Evolutionary conservation across 2,797 vertebrate species (phyloP).

Genomic region (Sebastes jordani): DNA sequence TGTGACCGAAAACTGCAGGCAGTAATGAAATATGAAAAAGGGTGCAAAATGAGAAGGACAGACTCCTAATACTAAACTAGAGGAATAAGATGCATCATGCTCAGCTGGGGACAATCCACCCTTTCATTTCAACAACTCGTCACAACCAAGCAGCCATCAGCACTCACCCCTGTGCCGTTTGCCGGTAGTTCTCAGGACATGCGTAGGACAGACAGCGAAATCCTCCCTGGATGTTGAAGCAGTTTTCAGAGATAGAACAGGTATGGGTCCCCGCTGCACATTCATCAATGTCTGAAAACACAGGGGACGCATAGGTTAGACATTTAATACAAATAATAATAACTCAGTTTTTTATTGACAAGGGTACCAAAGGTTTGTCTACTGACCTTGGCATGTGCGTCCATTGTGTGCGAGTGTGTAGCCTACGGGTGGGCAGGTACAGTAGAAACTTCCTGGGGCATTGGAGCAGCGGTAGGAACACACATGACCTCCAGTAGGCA

Average conservation of each 20-base stretch:
- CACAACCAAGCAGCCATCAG: neutral
- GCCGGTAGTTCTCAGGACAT: slow-evolving; percentile 88
- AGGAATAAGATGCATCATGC: neutral
- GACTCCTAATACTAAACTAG: neutral
- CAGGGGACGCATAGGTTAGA: neutral
- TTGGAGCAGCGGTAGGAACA: slow-evolving; percentile 92
- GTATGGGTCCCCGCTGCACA: slow-evolving; percentile 88
- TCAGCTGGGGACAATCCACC: neutral
- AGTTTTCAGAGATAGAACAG: slow-evolving; percentile 87
- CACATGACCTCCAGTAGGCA: slow-evolving; percentile 87
- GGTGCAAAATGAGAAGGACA: neutral
- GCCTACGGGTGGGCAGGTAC: slow-evolving; percentile 87
- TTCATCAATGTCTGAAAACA: slow-evolving; percentile 89
- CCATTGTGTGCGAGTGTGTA: slow-evolving; percentile 87
- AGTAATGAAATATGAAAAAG: neutral
- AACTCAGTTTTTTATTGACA: neutral
- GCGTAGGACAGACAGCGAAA: slow-evolving; percentile 89
- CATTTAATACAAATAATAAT: neutral
- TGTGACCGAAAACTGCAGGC: neutral
- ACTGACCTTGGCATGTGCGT: slow-evolving; percentile 89
- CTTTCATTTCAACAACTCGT: neutral
- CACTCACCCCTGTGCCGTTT: slow-evolving; percentile 86
- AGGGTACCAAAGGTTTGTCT: neutral
- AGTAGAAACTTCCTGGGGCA: slow-evolving; percentile 89
- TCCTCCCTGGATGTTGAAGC: slow-evolving; percentile 91